Evolutionary conservation across 2,797 vertebrate species (phyloP), one percentile per base, ranked within the genome.

Genomic region (Hippoglossus hippoglossus): DNA sequence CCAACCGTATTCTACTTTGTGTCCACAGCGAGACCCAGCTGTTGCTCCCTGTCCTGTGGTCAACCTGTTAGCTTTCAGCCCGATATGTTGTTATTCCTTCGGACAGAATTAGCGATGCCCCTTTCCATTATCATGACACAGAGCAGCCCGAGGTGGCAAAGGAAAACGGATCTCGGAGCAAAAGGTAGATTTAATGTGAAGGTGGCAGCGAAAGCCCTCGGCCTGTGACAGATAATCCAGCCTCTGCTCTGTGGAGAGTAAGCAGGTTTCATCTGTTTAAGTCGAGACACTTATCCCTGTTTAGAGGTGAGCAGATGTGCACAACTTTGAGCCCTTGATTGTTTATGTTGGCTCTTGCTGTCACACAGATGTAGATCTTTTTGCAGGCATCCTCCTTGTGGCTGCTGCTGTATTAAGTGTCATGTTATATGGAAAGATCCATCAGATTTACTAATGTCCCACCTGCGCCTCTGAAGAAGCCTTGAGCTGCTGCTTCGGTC

Each of bases 11-110:
- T 83, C 31, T 63, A 66, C 73, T 69, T 72, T 15, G 58, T 82
- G 81, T 74, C 68, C 41, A 68, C 75, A 69, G 57, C 59, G 15
- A 63, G 57, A 46, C 74, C 74, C 80, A 84, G 84, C 83, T 86
- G 90, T 73, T 80, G 63, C 86, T 76, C 60, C 70, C 60, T 67
- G 68, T 81, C 67, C 73, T 22, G 4, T 52, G 41, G 51, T 25
- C 56, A 61, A 46, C 63, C 62, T 72, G 58, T 55, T 66, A 39
- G 26, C 54, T 69, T 54, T 70, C 21, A 55, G 24, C 36, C 62
- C 31, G 68, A 41, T 58, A 56, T 62, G 56, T 50, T 63, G 54
- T 46, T 64, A 21, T 66, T 57, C 61, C 59, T 47, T 67, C 39
- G 67, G 49, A 75, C 61, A 46, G 36, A 60, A 53, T 60, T 55